A percentile compares a stretch with the other conserved stretches of the same genome.
These are phyloP conservation scores for Syngnathus scovelli DNA, from an alignment of 2,113 vertebrate species.

Conservation along the genomic window DNA sequence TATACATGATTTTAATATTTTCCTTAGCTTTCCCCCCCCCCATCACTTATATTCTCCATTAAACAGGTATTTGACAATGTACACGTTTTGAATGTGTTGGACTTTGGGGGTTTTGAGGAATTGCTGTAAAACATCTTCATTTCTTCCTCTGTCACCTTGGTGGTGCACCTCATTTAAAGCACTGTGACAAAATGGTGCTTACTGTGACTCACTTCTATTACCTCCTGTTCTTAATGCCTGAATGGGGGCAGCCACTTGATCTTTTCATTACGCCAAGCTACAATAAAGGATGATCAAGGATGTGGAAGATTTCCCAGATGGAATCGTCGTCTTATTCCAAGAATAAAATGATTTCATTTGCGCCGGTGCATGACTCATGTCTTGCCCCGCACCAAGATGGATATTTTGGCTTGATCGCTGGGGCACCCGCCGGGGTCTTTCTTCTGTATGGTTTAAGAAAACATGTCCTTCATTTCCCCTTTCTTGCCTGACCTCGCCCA, in stretches of 20 bases:
- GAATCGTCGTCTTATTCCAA: neutral
- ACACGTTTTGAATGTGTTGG: neutral
- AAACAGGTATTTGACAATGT: too few relatives aligned
- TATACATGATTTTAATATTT: too few relatives aligned
- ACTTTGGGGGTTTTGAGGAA: neutral
- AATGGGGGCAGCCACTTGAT: conserved; percentile 6
- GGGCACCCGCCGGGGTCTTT: neutral
- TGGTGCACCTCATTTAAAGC: neutral
- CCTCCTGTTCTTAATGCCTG: conserved; percentile 1
- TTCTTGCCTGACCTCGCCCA: conserved; percentile 11
- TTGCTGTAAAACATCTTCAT: too few relatives aligned
- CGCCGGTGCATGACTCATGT: neutral
- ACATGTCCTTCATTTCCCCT: conserved; percentile 28
- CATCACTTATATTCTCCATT: too few relatives aligned
- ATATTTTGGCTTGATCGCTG: conserved; percentile 1
- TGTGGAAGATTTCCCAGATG: conserved; percentile 2
- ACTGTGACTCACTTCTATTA: neutral
- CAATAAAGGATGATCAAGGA: neutral
- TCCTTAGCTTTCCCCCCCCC: too few relatives aligned
- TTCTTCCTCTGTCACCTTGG: neutral
- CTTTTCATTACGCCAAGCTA: conserved; percentile 6
- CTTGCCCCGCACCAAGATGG: conserved; percentile 1
- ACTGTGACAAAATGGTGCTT: neutral
- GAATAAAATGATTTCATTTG: conserved; percentile 9
- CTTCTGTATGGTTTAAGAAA: neutral